Conservation (phyloP, 2,888 invertebrate genomes). For the Dichetophora obliterata region DNA sequence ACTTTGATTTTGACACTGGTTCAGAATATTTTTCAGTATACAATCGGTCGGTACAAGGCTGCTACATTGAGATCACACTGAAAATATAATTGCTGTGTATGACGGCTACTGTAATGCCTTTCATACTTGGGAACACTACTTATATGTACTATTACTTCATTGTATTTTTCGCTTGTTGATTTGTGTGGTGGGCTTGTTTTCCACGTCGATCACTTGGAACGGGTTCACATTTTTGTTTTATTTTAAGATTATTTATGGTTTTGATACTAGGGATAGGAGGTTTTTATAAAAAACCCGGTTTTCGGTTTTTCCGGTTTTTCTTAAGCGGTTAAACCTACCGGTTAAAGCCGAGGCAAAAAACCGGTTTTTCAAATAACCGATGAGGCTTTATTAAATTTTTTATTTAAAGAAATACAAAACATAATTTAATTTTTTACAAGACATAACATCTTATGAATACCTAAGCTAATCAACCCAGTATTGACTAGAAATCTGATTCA, state of each 20-base stretch:
- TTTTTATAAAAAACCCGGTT: no score
- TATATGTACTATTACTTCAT: constrained; percentile 37
- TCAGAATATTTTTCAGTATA: constrained; percentile 38
- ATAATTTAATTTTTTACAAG: no score
- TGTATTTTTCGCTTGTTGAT: constrained; percentile 30
- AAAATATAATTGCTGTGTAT: constrained; percentile 38
- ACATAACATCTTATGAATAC: no score
- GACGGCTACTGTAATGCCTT: constrained; percentile 37
- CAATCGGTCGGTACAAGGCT: constrained; percentile 34
- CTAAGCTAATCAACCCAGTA: no score
- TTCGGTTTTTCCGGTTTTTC: no score
- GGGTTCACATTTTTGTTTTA: constrained; percentile 13
- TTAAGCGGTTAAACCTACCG: no score
- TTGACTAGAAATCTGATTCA: no score
- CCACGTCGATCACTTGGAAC: constrained; percentile 28
- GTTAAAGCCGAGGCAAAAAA: no score
- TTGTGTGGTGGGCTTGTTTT: constrained; percentile 24
- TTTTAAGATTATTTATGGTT: constrained; percentile 33
- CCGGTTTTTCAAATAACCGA: no score
- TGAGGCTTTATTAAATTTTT: no score
- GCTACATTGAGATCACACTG: constrained; percentile 39
- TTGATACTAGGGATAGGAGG: no score
- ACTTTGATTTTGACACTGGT: constrained; percentile 37
- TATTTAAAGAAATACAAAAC: no score
- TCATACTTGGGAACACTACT: constrained; percentile 34